Evolutionary conservation across 2,113 vertebrate species (phyloP).

Genomic region (Ondatra zibethicus): DNA sequence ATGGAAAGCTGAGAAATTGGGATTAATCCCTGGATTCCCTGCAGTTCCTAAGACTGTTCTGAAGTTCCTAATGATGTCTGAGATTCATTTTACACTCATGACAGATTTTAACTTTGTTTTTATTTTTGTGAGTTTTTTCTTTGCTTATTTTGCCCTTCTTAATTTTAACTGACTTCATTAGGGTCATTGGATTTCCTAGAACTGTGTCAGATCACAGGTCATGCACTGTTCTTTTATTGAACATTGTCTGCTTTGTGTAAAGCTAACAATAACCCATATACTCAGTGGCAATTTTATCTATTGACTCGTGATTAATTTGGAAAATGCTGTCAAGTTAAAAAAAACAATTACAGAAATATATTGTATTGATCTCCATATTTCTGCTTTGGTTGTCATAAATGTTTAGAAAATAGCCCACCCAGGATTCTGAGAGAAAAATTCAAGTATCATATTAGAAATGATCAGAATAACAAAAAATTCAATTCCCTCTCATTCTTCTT

Average conservation of each 20-base stretch:
- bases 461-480: background rate
- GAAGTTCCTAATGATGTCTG: background rate
- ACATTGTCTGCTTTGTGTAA: background rate
- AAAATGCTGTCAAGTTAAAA: background rate
- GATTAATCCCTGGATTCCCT: accelerated
- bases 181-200: background rate
- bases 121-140: background rate
- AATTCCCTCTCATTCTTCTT: accelerated
- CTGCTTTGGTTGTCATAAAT: background rate
- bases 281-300: background rate
- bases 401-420: too few relatives aligned
- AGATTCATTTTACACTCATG: accelerated
- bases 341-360: background rate
- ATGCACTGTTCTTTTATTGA: background rate
- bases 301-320: background rate
- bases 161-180: background rate
- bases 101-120: background rate
- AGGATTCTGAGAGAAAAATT: background rate
- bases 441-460: background rate
- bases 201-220: background rate
- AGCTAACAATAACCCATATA: background rate
- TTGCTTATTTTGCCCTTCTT: background rate
- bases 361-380: too few relatives aligned
- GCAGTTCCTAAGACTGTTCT: accelerated
- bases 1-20: background rate